These are phyloP conservation scores for Scaptomyza cyrtandrae DNA, from an alignment of 2,888 invertebrate genomes.

Conservation along the genomic window DNA sequence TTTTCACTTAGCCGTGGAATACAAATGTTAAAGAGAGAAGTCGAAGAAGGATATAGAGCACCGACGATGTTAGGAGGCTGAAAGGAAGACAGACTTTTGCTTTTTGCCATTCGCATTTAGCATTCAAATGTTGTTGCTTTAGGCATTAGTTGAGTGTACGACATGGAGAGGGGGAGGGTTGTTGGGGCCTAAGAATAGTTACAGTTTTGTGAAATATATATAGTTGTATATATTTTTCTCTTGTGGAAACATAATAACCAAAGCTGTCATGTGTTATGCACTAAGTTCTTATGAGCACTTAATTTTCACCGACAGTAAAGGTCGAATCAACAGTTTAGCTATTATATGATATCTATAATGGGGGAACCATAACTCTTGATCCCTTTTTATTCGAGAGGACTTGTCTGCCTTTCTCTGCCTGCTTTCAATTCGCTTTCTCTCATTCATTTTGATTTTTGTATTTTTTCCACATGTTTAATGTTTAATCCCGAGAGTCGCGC, in stretches of 20 bases:
- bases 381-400: constrained; percentile 24
- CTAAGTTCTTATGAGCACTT: constrained; percentile 39
- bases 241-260: constrained; percentile 23
- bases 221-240: constrained; percentile 7
- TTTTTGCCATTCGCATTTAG: constrained; percentile 51
- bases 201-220: constrained; percentile 27
- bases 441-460: constrained; percentile 10
- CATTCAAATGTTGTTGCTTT: constrained; percentile 45
- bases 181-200: constrained; percentile 48
- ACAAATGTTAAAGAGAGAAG: constrained; percentile 9
- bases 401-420: constrained; percentile 46
- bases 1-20: constrained; percentile 64
- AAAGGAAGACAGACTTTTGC: constrained; percentile 55
- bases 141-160: constrained; percentile 8
- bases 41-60: not conserved
- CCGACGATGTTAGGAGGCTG: constrained; percentile 11
- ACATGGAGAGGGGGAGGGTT: not conserved
- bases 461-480: constrained; percentile 25
- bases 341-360: constrained; percentile 47
- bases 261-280: constrained; percentile 48
- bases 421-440: constrained; percentile 26
- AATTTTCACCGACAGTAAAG: constrained; percentile 40
- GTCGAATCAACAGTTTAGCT: constrained; percentile 43
- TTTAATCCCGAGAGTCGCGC: constrained; percentile 58
- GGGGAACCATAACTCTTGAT: constrained; percentile 19